Base-by-base conservation (phyloP, 2,797 vertebrate species). In the Scomberomorus guttatus region DNA sequence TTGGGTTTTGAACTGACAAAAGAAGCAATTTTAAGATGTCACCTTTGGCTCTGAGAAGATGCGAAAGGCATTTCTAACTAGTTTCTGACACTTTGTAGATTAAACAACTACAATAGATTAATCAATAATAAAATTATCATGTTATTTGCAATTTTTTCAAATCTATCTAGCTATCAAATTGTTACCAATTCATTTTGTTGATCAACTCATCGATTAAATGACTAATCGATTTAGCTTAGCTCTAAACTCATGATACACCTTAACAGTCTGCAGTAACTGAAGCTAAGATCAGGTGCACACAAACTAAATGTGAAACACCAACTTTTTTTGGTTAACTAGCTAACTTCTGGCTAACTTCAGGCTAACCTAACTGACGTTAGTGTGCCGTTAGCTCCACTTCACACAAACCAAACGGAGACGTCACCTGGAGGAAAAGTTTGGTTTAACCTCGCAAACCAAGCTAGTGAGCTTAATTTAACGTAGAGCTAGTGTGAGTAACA, bases 391-490 rank as follows among this genome's bases (percentile, higher is more conserved):
- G 42, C 37, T 50, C 13, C 46, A 0, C 27, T 60, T 71, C 15
- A 27, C 18, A 24, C 34, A 1, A 71, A 50, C 17, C 32, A 20
- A n/a, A 27, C 59, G 50, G 61, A 48, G 65, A 67, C 66, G 17
- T 59, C 24, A 79, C 76, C 72, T 85, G 74, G 2, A 1, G 13
- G 0, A 27, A 48, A 24, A 27, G 39, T 51, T 15, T 14, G 11
- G 39, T 14, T 58, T 1, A 29, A 79, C 34, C 14, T 17, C 1
- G 29, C 12, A 24, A 29, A 44, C 9, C 54, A 4, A 11, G 52
- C 50, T n/a, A 24, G 20, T 17, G 11, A 14, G 11, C 12, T n/a
- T 12, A 29, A 62, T 5, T 51, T 42, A 29, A 60, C 25, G 52
- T 27, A 22, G 39, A 42, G 39, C 12, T 42, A 12, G 39, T 42